Evolutionary conservation across 2,113 vertebrate species (phyloP).

Genomic region (Sisor rabdophorus): DNA sequence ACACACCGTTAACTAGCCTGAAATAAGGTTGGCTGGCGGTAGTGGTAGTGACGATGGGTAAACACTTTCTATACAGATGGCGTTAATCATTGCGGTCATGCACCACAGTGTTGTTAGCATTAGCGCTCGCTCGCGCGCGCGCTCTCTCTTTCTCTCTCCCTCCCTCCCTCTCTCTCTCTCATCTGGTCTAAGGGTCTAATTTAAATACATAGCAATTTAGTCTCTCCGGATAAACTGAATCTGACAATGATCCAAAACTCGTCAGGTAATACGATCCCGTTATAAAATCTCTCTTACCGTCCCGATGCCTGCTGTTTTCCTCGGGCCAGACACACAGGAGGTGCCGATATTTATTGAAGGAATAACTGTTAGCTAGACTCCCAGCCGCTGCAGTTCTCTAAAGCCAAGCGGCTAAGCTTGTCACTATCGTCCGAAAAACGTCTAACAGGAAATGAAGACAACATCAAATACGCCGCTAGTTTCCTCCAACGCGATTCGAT

Average conservation of each 20-base stretch:
- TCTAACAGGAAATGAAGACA: neutral
- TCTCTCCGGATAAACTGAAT: neutral
- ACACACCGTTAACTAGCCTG: neutral
- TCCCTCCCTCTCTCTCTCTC: neutral
- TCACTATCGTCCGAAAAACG: neutral
- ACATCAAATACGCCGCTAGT: neutral
- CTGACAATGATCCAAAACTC: neutral
- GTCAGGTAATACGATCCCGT: neutral
- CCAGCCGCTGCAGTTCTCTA: neutral
- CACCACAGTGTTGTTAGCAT: neutral
- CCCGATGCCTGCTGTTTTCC: neutral
- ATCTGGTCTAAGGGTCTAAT: neutral
- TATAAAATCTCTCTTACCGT: neutral
- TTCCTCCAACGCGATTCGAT: neutral
- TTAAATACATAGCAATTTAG: neutral
- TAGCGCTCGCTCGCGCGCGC: no score
- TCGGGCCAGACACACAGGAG: neutral
- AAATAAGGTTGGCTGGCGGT: neutral
- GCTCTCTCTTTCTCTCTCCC: no score
- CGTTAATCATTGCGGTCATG: neutral
- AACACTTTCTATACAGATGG: slow-evolving; percentile 2
- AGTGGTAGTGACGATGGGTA: neutral
- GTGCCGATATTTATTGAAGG: neutral
- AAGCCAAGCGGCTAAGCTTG: neutral
- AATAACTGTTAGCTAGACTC: slow-evolving; percentile 23